Conservation (phyloP, 2,797 vertebrate species). For the Danio albolineatus region DNA sequence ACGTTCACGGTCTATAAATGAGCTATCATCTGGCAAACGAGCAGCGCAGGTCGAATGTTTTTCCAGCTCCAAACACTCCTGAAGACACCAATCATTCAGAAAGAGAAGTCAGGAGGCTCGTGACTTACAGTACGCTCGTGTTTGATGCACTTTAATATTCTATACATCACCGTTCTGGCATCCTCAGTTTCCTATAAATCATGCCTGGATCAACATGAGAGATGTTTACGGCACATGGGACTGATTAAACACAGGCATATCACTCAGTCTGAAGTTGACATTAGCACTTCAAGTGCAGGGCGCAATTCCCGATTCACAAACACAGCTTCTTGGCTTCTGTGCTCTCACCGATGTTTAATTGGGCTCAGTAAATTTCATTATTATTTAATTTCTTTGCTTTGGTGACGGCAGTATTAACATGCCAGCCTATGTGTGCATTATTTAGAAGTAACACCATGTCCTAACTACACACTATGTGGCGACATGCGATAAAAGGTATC, state of each 20-base stretch:
- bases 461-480: no score
- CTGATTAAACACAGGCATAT: slow-evolving; percentile 9
- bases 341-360: not conserved
- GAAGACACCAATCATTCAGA: not conserved
- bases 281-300: not conserved
- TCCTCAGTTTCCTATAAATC: not conserved
- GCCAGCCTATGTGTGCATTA: no score
- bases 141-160: not conserved
- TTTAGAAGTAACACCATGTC: no score
- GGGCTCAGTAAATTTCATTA: not conserved
- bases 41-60: not conserved
- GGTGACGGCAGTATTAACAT: not conserved
- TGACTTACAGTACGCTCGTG: not conserved
- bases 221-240: slow-evolving; percentile 1
- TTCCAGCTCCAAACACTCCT: not conserved
- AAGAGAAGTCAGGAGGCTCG: not conserved
- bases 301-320: not conserved
- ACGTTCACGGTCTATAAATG: not conserved
- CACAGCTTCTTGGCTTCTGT: not conserved
- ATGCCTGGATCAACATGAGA: slow-evolving; percentile 22
- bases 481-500: no score
- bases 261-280: slow-evolving; percentile 18
- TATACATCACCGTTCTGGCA: slow-evolving; percentile 3
- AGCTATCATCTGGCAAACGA: not conserved
- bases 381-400: not conserved